Percentiles rank a stretch among this genome's conserved stretches.
Conservation (phyloP, 2,888 invertebrate genomes). For the Drosophila flavopinicola region DNA sequence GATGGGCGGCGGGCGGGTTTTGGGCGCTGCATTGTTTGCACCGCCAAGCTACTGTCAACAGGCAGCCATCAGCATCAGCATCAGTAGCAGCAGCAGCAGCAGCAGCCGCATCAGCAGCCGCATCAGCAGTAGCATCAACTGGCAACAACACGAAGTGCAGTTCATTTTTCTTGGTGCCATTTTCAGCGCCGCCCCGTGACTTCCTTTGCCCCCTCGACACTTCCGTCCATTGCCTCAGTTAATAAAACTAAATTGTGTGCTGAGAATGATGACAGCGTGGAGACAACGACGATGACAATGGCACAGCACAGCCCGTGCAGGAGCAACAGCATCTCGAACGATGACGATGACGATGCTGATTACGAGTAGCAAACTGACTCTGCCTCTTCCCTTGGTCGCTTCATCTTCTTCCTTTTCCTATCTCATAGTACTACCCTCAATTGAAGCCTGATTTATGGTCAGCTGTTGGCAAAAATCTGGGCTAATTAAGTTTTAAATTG, state of each 20-base stretch:
- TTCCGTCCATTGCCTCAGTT: constrained; percentile 49
- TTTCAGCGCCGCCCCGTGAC: constrained; percentile 18
- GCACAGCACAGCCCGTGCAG: constrained; percentile 3
- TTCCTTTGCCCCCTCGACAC: constrained; percentile 9
- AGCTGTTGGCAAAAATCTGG: constrained; percentile 12
- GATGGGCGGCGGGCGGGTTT: not conserved
- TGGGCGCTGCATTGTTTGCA: constrained; percentile 43
- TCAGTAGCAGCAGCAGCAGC: constrained; percentile 22
- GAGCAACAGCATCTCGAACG: constrained; percentile 22
- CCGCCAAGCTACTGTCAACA: constrained; percentile 54
- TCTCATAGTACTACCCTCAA: constrained; percentile 17
- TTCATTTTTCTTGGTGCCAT: constrained; percentile 51
- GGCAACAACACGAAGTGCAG: constrained; percentile 48
- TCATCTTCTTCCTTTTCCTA: not conserved
- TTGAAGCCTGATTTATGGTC: constrained; percentile 19
- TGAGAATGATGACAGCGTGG: constrained; percentile 60
- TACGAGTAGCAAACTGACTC: constrained; percentile 1
- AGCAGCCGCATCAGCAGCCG: constrained; percentile 4
- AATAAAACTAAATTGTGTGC: constrained; percentile 78
- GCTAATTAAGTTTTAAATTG: constrained; percentile 38
- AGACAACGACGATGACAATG: constrained; percentile 38
- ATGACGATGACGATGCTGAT: constrained; percentile 32
- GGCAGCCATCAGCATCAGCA: constrained; percentile 50
- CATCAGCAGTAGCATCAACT: constrained; percentile 7
- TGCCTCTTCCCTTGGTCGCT: not conserved